phyloP scores from a whole-genome alignment of 2,113 vertebrate species.

The Pterocles burchelli region DNA sequence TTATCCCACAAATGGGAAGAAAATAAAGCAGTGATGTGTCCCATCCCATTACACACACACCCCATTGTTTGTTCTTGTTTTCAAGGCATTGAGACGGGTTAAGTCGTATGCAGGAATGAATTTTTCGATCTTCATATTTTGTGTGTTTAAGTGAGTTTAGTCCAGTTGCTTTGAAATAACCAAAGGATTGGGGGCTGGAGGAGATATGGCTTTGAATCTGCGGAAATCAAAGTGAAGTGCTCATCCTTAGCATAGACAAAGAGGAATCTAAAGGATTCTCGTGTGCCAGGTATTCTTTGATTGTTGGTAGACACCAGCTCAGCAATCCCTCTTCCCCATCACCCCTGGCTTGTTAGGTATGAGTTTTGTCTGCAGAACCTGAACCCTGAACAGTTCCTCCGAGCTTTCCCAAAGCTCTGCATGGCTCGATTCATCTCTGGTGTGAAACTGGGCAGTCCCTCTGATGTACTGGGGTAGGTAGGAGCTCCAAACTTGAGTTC shows the following conservation, averaged over 20 bases:
- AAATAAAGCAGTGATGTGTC: neutral
- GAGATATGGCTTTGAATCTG: accelerated
- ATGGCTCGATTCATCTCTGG: neutral
- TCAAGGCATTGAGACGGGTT: neutral
- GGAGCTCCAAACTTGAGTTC: neutral
- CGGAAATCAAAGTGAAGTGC: neutral
- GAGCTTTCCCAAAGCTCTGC: neutral
- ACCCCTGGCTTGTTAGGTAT: too few relatives aligned
- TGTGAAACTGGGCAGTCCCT: accelerated
- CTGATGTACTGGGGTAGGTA: accelerated
- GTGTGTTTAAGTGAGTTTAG: neutral
- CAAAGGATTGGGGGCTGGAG: neutral
- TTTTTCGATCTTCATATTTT: neutral
- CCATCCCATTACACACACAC: accelerated
- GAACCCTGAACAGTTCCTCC: neutral
- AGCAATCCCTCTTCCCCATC: neutral
- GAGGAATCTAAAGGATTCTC: neutral
- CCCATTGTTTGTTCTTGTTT: neutral
- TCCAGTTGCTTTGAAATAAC: neutral
- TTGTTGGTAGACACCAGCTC: neutral
- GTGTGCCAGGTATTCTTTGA: neutral
- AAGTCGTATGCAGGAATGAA: neutral
- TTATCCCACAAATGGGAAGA: neutral
- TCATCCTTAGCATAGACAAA: neutral
- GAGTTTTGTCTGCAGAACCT: neutral